A percentile compares a stretch with the other conserved stretches of the same genome.
These are phyloP conservation scores for Falco berigora DNA, from an alignment of 2,797 vertebrate species.

Conservation along the genomic window DNA sequence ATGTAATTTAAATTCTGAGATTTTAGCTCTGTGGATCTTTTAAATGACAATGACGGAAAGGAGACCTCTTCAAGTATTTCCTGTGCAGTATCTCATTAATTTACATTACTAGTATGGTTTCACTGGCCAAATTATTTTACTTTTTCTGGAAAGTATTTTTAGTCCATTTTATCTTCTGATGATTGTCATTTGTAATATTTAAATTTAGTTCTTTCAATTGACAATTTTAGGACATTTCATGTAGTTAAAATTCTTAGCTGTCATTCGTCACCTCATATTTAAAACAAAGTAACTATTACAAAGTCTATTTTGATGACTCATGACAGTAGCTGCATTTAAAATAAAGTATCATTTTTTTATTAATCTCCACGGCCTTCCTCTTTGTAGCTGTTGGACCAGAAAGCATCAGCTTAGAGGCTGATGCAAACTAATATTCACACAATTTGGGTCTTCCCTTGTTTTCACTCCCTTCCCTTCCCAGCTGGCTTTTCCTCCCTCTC, in stretches of 20 bases:
- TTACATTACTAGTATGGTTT: background rate
- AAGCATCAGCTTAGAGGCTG: background rate
- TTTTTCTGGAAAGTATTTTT: conserved; percentile 22
- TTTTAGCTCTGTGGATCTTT: conserved; percentile 13
- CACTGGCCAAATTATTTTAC: conserved; percentile 34
- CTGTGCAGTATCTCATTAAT: background rate
- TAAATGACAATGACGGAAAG: background rate
- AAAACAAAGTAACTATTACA: conserved; percentile 61
- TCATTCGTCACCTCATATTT: conserved; percentile 31
- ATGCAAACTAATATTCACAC: background rate
- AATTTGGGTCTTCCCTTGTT: background rate
- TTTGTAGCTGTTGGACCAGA: background rate
- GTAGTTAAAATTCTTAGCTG: conserved; percentile 10
- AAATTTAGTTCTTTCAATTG: conserved; percentile 33
- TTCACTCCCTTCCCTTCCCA: background rate
- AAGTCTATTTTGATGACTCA: conserved; percentile 70
- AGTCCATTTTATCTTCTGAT: conserved; percentile 29
- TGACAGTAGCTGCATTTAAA: conserved; percentile 55
- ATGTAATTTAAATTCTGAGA: conserved; percentile 6
- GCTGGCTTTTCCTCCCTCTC: background rate
- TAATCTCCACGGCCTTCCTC: background rate
- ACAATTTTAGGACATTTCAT: background rate
- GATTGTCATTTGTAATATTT: conserved; percentile 31
- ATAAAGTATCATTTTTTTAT: conserved; percentile 64
- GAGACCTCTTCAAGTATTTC: background rate